These are phyloP conservation scores for Patella caerulea DNA, from an alignment of 2,888 invertebrate genomes.

Conservation along the genomic window DNA sequence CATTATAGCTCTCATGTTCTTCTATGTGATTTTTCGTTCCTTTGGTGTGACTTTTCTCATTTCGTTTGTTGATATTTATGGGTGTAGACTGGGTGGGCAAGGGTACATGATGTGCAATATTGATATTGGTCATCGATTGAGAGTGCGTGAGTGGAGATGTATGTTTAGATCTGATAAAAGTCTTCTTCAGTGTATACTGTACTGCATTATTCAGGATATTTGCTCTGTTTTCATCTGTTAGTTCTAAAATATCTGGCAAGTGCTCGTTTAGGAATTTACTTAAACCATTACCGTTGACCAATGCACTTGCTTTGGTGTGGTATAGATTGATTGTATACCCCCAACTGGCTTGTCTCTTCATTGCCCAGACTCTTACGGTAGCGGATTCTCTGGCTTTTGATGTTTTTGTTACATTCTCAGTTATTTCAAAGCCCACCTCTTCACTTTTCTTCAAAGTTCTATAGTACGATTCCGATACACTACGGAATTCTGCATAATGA, in stretches of 20 bases:
- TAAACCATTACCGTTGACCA: neutral
- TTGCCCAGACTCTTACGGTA: neutral
- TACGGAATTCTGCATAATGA: neutral
- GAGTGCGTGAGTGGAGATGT: too few relatives aligned
- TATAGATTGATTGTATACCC: neutral
- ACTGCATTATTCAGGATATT: too few relatives aligned
- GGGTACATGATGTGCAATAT: too few relatives aligned
- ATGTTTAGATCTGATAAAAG: too few relatives aligned
- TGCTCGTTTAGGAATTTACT: neutral
- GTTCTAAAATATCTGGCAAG: neutral
- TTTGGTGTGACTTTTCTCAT: too few relatives aligned
- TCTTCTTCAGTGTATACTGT: too few relatives aligned
- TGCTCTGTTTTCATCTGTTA: neutral
- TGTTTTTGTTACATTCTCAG: neutral
- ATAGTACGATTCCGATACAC: neutral
- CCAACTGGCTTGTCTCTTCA: neutral
- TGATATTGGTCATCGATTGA: too few relatives aligned
- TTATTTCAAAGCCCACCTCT: neutral
- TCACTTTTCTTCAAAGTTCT: neutral
- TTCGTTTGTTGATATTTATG: too few relatives aligned
- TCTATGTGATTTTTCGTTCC: too few relatives aligned
- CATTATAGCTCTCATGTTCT: slow-evolving; percentile 8
- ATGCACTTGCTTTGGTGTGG: neutral
- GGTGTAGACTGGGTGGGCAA: too few relatives aligned
- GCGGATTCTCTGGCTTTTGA: neutral